A percentile compares a stretch with the other conserved stretches of the same genome.
phyloP scores from a whole-genome alignment of 2,113 vertebrate genomes.

The Sceloporus undulatus region DNA sequence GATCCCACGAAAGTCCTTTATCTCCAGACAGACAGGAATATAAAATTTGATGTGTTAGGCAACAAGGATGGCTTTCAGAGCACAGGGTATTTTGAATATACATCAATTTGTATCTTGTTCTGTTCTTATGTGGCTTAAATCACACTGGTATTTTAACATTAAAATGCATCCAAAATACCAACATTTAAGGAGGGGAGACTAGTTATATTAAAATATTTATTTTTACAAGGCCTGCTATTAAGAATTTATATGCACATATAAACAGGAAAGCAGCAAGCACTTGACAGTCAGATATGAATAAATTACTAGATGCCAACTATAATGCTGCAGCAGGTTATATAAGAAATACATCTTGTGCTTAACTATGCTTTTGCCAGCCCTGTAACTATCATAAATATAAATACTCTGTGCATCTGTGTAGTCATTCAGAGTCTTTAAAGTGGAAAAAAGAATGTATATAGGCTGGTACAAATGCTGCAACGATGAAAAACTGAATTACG shows the following conservation, averaged over 20 bases:
- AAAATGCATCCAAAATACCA: constrained; percentile 23
- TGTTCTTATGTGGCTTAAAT: background rate
- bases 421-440: constrained; percentile 3
- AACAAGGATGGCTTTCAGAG: constrained; percentile 8
- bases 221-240: constrained; percentile 35
- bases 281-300: constrained; percentile 40
- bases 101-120: background rate
- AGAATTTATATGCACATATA: constrained; percentile 35
- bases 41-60: background rate
- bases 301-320: constrained; percentile 28
- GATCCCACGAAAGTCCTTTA: background rate
- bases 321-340: constrained; percentile 32
- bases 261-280: constrained; percentile 9
- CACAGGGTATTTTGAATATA: background rate
- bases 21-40: background rate
- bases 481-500: background rate
- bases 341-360: constrained; percentile 8
- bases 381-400: constrained; percentile 31
- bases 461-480: background rate
- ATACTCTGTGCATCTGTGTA: constrained; percentile 1
- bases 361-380: constrained; percentile 18
- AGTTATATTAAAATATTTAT: constrained; percentile 27
- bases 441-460: background rate
- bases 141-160: constrained; percentile 21
- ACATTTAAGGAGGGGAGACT: constrained; percentile 1